Evolutionary conservation across 2,113 vertebrate genomes (phyloP), one percentile per base, ranked within the genome.

Genomic region (Sarotherodon lohbergeri): DNA sequence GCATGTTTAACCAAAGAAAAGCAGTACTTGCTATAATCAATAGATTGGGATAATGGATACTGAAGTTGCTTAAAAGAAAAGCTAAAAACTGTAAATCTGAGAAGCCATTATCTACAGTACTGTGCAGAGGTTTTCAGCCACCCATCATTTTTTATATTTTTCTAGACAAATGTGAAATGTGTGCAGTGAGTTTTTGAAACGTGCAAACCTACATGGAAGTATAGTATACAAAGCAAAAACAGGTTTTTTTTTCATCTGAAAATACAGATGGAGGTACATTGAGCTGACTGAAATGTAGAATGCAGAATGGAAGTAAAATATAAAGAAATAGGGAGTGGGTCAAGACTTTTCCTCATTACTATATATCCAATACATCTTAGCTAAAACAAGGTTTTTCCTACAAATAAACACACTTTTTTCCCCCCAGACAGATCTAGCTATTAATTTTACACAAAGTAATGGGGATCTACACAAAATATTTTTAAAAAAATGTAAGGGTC

Each of bases 201-300:
- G 0, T 2, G 63, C 19, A 68, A 68, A 41, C 19, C 10, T 68
- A 22, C 34, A 68, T 41, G 34, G 61, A 66, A 66, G 39, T 66
- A 66, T 36, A 0, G 4, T 36, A 36, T 36, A n/a, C 32, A 36
- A 66, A 68, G 19, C 19, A 68, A 68, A 68, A 68, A 68, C 34
- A 3, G 32, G 0, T 0, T 0, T 3, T 39, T 39, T 7, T 2
- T 0, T 24, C 41, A 17, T 17, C 8, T 73, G 41, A 73, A 73
- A 73, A 73, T 27, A 16, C 32, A 36, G 59, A 63, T 63, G 59
- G 32, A 46, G 68, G 22, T 27, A 73, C 41, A 27, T 43, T 43
- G 41, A 46, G 39, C 24, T 17, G 14, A 48, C 1, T 73, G 9
- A 73, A 48, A 48, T 27, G 22, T 46, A 29, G 14, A 73, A 73